A percentile compares a stretch with the other conserved stretches of the same genome.
Conservation (phyloP, 2,113 vertebrate species). For the Calyptommatus sinebrachiatus region DNA sequence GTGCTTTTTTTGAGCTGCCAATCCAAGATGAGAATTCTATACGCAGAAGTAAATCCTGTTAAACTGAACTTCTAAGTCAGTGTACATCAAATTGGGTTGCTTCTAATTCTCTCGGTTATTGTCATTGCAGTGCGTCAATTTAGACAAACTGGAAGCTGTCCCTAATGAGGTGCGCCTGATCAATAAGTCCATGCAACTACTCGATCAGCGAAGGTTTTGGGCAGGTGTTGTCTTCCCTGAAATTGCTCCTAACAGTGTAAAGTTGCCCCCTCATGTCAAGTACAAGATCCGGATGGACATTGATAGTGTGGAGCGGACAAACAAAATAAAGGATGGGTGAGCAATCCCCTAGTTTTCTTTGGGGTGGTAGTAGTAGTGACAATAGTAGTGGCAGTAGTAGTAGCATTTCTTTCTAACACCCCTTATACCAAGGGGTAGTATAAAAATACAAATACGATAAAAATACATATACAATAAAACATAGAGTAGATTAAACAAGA, state of each 20-base stretch:
- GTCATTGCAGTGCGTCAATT: conserved; percentile 85
- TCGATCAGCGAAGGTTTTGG: conserved; percentile 95
- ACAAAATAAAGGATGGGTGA: conserved; percentile 98
- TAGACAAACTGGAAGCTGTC: conserved; percentile 91
- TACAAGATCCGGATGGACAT: conserved; percentile 99
- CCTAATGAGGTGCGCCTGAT: conserved; percentile 85
- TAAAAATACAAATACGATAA: too few species aligned
- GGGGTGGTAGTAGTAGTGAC: too few species aligned
- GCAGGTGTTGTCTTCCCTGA: conserved; percentile 91
- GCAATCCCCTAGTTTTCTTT: conserved; percentile 12
- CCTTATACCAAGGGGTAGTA: too few species aligned
- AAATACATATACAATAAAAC: too few species aligned
- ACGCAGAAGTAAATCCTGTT: too few species aligned
- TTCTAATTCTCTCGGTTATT: background rate
- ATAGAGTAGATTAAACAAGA: too few species aligned
- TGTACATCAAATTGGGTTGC: too few species aligned
- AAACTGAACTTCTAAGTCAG: too few species aligned
- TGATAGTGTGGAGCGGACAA: conserved; percentile 96
- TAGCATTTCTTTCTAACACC: too few species aligned
- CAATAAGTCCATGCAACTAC: conserved; percentile 85
- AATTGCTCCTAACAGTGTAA: conserved; percentile 69
- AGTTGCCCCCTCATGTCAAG: conserved; percentile 84
- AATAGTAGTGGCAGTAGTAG: too few species aligned
- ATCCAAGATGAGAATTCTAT: too few species aligned
- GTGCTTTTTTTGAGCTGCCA: too few species aligned